Base-by-base conservation (phyloP, 2,888 invertebrate species). In the Onthophagus sagittarius region DNA sequence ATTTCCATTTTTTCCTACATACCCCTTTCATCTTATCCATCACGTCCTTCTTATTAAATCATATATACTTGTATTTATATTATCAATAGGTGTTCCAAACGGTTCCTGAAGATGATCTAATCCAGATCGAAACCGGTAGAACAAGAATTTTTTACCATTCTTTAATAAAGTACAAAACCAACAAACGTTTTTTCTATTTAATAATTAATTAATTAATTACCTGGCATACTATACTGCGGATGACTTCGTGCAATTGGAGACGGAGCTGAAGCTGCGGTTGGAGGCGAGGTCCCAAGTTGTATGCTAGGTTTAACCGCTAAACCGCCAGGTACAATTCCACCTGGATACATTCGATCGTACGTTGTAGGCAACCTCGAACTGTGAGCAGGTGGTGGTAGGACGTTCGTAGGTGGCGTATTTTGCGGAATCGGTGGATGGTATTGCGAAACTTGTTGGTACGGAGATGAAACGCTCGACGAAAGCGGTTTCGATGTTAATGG, bases 301-400 rank as follows among this genome's bases (percentile, higher is more conserved):
- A 86, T 83, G 79, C 85, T 76, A 1, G 80, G 78, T 78, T 84
- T 85, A 5, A 83, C 82, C 0, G 81, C 80, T 15, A 84, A 76
- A 9, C 82, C 82, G 63, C 83, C 82, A 7, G 84, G 82, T 13
- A 83, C 82, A 15, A 81, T 75, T 32, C 82, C 80, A 2, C 81
- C 80, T 11, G 81, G 76, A 77, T 79, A 81, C 72, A 80, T 77
- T 72, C 83, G 78, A 70, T 84, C 84, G 73, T 82, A 84, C 53
- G 79, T 75, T 67, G 80, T 80, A 3, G 79, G 80, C 6, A 80
- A 79, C 62, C 83, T 80, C 77, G 83, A 84, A 75, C 83, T 84
- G 77, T 89, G 90, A 67, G 90, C 89, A 2, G 89, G 89, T 0
- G 90, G 90, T 62, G 90, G 90, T 0, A 87, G 87, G 79, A 79